A percentile compares a stretch with the other conserved stretches of the same genome.
phyloP scores from a whole-genome alignment of 2,113 vertebrate genomes.

The Scomber japonicus region DNA sequence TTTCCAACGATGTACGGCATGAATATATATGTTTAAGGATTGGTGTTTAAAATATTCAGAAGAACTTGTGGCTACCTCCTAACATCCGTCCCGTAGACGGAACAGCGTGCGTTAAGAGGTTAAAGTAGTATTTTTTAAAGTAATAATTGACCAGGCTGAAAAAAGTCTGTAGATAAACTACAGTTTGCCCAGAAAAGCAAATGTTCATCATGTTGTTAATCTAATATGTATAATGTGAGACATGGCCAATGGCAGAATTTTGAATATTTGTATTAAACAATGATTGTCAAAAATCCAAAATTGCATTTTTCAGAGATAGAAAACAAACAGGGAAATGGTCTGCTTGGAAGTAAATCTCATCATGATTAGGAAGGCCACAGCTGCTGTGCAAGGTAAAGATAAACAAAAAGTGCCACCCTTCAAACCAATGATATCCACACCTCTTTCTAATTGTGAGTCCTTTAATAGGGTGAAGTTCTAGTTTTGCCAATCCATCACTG shows the following conservation, averaged over 20 bases:
- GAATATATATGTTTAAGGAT: too few species aligned
- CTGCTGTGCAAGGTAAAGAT: background rate
- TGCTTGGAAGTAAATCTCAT: background rate
- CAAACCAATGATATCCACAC: background rate
- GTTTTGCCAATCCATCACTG: too few species aligned
- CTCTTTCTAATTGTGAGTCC: background rate
- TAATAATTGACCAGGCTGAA: too few species aligned
- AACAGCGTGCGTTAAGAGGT: too few species aligned
- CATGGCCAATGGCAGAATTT: background rate
- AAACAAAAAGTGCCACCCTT: background rate
- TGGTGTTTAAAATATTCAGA: too few species aligned
- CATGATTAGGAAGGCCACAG: background rate
- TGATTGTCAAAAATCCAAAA: too few species aligned
- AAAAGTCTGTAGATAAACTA: too few species aligned
- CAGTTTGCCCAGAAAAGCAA: too few species aligned
- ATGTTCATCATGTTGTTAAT: background rate
- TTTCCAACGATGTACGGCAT: too few species aligned
- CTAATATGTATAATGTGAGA: background rate
- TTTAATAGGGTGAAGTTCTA: background rate
- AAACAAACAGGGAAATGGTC: background rate
- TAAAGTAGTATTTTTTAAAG: too few species aligned
- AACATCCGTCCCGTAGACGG: too few species aligned
- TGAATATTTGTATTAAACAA: background rate
- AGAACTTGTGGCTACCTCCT: too few species aligned
- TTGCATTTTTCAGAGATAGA: background rate